These are phyloP conservation scores for Dorcus hopei DNA, from an alignment of 2,888 invertebrate species.

Conservation along the genomic window DNA sequence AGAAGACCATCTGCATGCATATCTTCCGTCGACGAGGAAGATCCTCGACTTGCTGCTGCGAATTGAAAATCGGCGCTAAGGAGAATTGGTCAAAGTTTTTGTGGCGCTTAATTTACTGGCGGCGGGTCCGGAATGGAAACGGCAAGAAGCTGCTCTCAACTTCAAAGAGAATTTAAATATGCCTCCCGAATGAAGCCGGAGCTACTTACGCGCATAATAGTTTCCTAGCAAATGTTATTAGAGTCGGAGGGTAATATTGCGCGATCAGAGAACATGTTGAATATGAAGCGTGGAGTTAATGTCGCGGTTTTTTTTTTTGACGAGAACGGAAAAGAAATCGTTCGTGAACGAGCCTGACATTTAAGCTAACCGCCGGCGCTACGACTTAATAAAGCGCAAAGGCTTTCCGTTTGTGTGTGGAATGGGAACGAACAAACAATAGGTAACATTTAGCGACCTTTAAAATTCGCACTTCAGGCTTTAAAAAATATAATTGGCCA, in stretches of 20 bases:
- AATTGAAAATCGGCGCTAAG: not conserved
- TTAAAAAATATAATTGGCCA: no score
- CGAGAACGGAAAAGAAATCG: not conserved
- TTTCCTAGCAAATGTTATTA: constrained; percentile 2
- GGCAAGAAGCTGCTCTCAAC: not conserved
- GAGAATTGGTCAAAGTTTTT: not conserved
- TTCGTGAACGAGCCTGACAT: no score
- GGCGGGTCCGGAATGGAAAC: not conserved
- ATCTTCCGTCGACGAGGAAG: not conserved
- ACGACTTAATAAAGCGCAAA: no score
- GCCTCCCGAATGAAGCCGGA: not conserved
- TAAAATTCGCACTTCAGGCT: no score
- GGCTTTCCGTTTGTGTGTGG: no score
- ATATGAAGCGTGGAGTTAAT: not conserved
- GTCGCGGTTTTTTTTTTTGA: not conserved
- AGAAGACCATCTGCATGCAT: not conserved
- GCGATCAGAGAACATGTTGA: not conserved
- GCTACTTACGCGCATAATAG: constrained; percentile 1
- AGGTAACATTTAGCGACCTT: no score
- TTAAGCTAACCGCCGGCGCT: no score
- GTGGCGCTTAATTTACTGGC: not conserved
- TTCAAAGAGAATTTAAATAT: constrained; percentile 1
- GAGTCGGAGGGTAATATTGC: not conserved
- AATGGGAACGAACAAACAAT: no score
- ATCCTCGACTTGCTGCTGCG: not conserved